Percentiles rank a stretch among this genome's conserved stretches.
Evolutionary conservation across 1,140 invertebrate genomes (phyloP).

Genomic region (Drosophila nannoptera): DNA sequence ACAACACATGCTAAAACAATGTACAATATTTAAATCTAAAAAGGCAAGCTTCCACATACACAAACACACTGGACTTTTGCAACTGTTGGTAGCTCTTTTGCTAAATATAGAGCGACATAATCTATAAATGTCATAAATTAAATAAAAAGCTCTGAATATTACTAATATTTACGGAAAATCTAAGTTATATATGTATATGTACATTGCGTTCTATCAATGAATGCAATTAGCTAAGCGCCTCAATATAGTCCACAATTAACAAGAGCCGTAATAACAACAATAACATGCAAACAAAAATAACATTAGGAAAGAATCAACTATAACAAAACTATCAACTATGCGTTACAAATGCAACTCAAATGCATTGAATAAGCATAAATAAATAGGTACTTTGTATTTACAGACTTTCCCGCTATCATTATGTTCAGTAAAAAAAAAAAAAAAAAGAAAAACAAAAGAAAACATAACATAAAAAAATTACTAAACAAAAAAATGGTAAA

Average conservation of each 20-base stretch:
- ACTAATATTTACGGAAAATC: slow-evolving; percentile 74
- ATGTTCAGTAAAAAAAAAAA: slow-evolving; percentile 66
- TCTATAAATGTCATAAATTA: slow-evolving; percentile 45
- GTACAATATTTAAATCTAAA: slow-evolving; percentile 39
- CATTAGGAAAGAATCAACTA: slow-evolving; percentile 18
- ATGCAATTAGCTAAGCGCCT: slow-evolving; percentile 57
- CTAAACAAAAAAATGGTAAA: slow-evolving; percentile 75
- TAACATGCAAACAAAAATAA: slow-evolving; percentile 15
- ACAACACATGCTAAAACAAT: slow-evolving; percentile 25
- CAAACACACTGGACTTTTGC: slow-evolving; percentile 25
- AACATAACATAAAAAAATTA: slow-evolving; percentile 54
- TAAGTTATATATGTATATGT: slow-evolving; percentile 63
- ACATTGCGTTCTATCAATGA: slow-evolving; percentile 35
- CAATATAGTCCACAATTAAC: slow-evolving; percentile 41
- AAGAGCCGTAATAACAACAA: slow-evolving; percentile 21
- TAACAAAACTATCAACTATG: slow-evolving; percentile 23
- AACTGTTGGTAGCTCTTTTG: slow-evolving; percentile 35
- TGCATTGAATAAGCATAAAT: slow-evolving; percentile 42
- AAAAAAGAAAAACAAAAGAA: slow-evolving; percentile 26
- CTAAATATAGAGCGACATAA: slow-evolving; percentile 35
- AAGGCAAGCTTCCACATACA: slow-evolving; percentile 12
- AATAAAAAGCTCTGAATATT: slow-evolving; percentile 68
- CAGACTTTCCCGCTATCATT: slow-evolving; percentile 63
- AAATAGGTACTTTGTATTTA: slow-evolving; percentile 66
- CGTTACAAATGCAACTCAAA: slow-evolving; percentile 21